Evolutionary conservation across 2,888 invertebrate species (phyloP), one percentile per base, ranked within the genome.

Genomic region (Brachycybe producta): DNA sequence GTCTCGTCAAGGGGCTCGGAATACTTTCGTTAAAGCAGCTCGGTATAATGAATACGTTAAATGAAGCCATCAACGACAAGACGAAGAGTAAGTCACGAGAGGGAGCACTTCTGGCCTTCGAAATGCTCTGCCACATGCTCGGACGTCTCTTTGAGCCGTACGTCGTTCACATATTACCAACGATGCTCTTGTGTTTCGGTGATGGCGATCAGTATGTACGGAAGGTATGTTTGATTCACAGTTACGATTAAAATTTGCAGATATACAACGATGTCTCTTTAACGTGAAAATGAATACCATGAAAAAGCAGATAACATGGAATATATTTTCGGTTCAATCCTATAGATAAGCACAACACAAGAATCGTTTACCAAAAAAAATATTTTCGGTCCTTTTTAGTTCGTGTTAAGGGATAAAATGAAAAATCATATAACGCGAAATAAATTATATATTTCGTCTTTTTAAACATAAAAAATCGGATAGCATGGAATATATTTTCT

Each of bases 131-230:
- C 68, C 80, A 81, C 60, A 87, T 87, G 77, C 75, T 98, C 61
- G 97, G 97, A 0, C 82, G 94, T 40, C 74, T 97, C 52, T 98
- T 98, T 72, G 98, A 98, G 70, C 98, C 98, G 0, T 98, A 98
- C 72, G 90, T 98, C 54, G 91, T 98, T 49, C 92, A 95, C 67
- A 88, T 97, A 41, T 72, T 99, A 56, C 95, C 95, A 0, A 85
- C 92, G 70, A 75, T 98, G 61, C 73, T 99, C 57, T 76, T 90
- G 56, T 92, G 94, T 68, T 94, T 97, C 69, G 97, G 97, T 7
- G 97, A 98, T 72, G 76, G 80, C 27, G 94, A 88, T 65, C 87
- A 90, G 67, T 67, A 92, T 70, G 97, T 99, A 51, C 76, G 98
- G 61, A 79, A 87, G 58, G 69, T 69, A 55, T 55, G 58, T 54